Evolutionary conservation across 2,888 invertebrate species (phyloP).

Genomic region (Macrosiphum euphorbiae): DNA sequence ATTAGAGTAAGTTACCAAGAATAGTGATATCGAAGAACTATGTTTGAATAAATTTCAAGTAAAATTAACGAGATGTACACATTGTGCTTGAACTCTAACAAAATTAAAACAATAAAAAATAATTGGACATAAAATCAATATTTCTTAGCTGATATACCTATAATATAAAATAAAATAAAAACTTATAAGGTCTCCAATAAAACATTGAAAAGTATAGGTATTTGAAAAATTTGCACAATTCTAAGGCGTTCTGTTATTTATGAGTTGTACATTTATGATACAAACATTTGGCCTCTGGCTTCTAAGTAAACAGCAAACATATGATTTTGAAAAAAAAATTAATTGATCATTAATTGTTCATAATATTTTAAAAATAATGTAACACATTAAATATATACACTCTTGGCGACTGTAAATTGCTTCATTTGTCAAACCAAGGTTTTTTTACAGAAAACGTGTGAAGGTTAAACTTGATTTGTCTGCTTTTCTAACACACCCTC

Average conservation of each 20-base stretch:
- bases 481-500: slow-evolving; percentile 45
- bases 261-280: neutral
- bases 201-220: neutral
- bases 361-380: slow-evolving; percentile 47
- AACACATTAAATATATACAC: slow-evolving; percentile 17
- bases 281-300: neutral
- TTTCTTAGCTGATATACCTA: neutral
- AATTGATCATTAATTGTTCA: slow-evolving; percentile 50
- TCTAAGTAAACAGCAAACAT: slow-evolving; percentile 31
- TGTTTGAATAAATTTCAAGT: neutral
- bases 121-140: neutral
- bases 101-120: neutral
- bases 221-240: neutral
- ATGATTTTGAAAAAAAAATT: slow-evolving; percentile 22
- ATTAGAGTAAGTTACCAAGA: neutral
- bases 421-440: slow-evolving; percentile 54
- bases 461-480: slow-evolving; percentile 49
- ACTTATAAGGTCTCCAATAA: neutral
- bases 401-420: slow-evolving; percentile 25
- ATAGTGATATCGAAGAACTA: neutral
- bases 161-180: neutral
- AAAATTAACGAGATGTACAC: neutral
- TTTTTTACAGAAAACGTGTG: slow-evolving; percentile 47
- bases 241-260: neutral
- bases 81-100: neutral